These are phyloP conservation scores for Scomber scombrus DNA, from an alignment of 2,113 vertebrate genomes.

Conservation along the genomic window DNA sequence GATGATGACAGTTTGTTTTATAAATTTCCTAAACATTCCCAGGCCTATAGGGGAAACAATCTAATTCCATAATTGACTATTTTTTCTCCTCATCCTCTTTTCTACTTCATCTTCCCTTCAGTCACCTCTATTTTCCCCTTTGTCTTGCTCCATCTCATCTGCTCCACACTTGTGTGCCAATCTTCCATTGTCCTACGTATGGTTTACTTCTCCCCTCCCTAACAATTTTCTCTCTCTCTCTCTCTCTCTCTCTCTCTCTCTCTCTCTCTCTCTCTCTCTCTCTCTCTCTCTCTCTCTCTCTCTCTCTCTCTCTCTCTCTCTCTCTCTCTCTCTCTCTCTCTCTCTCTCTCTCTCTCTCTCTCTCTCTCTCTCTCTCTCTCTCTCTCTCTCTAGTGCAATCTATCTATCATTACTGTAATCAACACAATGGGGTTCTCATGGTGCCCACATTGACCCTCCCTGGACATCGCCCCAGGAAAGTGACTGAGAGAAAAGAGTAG, in stretches of 20 bases:
- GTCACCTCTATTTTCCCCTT: constrained; percentile 9
- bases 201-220: constrained; percentile 1
- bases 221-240: constrained; percentile 11
- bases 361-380: no score
- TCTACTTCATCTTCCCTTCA: neutral
- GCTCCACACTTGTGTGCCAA: constrained; percentile 21
- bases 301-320: no score
- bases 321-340: no score
- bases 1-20: neutral
- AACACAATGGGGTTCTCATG: constrained; percentile 75
- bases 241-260: no score
- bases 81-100: neutral
- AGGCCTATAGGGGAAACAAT: neutral
- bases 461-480: constrained; percentile 44
- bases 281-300: no score
- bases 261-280: no score
- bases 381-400: constrained; percentile 30
- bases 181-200: constrained; percentile 4
- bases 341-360: no score
- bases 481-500: constrained; percentile 58
- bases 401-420: constrained; percentile 77
- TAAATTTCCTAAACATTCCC: neutral
- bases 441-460: constrained; percentile 56
- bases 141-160: constrained; percentile 35
- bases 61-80: neutral